phyloP scores from a whole-genome alignment of 2,888 invertebrate species.

The Dolichomitus sp. region DNA sequence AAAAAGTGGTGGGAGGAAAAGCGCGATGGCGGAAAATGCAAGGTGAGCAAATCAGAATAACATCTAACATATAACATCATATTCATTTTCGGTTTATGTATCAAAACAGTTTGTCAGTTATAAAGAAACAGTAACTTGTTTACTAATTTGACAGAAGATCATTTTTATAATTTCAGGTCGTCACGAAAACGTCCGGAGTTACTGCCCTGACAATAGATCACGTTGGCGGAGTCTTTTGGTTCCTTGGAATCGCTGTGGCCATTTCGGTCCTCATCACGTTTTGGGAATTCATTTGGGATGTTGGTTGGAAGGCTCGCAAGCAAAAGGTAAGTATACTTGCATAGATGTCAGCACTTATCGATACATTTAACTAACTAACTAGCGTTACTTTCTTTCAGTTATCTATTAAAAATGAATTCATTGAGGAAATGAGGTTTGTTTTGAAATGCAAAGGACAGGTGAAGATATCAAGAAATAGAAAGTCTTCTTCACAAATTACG shows the following conservation, averaged over 20 bases:
- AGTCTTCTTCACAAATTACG: constrained; percentile 84
- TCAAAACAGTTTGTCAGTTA: neutral
- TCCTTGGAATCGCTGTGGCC: constrained; percentile 90
- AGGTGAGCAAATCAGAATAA: constrained; percentile 84
- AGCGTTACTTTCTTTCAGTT: constrained; percentile 17
- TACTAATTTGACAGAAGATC: neutral
- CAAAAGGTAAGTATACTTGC: constrained; percentile 85
- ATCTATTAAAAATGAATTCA: constrained; percentile 89
- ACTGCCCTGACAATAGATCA: constrained; percentile 92
- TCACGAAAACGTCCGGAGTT: constrained; percentile 85
- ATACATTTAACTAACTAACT: neutral
- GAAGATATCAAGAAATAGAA: constrained; percentile 88
- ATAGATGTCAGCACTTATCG: neutral
- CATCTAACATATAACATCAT: neutral
- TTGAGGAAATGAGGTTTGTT: constrained; percentile 91
- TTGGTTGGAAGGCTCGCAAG: constrained; percentile 86
- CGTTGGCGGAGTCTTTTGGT: constrained; percentile 94
- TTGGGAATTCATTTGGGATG: constrained; percentile 89
- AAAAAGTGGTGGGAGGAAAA: constrained; percentile 94
- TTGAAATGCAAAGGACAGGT: constrained; percentile 90
- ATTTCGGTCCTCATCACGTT: constrained; percentile 90
- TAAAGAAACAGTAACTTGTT: neutral
- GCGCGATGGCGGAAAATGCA: constrained; percentile 89
- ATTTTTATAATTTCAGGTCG: neutral
- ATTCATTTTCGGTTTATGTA: neutral